Evolutionary conservation across 2,888 invertebrate species (phyloP), one percentile per base, ranked within the genome.

Genomic region (Coecobrya sp.): DNA sequence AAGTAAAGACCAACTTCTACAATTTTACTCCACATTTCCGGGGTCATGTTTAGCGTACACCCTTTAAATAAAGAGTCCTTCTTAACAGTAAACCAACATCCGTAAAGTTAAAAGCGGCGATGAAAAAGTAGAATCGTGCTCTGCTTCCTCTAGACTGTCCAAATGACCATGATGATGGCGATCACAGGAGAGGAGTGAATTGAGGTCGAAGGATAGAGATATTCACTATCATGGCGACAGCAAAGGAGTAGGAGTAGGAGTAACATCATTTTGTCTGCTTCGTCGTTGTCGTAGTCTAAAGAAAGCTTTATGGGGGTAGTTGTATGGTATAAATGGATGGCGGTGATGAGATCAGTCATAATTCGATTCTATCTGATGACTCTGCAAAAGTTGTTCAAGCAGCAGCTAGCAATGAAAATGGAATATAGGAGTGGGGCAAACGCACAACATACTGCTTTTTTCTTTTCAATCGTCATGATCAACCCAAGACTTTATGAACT

Each of bases 351-450:
- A 92, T 89, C 89, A 85, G 68, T 92, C 86, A 86, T 92, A 89
- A 92, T 86, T 86, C 86, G 92, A 92, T 81, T 89, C 65, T 81
- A 73, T 86, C 70, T 92, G 89, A 84, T 89, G 86, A 92, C 92
- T 52, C 82, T 70, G 92, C 92, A 92, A 73, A 91, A 91, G 52
- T 49, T 49, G 85, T 86, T 22, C 13, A 22, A 22, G 10, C 19
- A 59, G 13, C 22, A 22, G 25, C n/a, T n/a, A 16, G 42, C 22
- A 68, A 25, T 11, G 65, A 25, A 62, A n/a, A n/a, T n/a, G n/a
- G 82, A 22, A 49, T 55, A 86, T 27, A 25, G 19, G 52, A 55
- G 30, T 10, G 30, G 59, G n/a, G 36, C 16, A 36, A n/a, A 81
- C 59, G 55, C 19, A 52, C 10, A 36, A 30, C 30, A 13, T 81